Evolutionary conservation across 2,888 invertebrate species (phyloP), one percentile per base, ranked within the genome.

Genomic region (Epicampocera succincta): DNA sequence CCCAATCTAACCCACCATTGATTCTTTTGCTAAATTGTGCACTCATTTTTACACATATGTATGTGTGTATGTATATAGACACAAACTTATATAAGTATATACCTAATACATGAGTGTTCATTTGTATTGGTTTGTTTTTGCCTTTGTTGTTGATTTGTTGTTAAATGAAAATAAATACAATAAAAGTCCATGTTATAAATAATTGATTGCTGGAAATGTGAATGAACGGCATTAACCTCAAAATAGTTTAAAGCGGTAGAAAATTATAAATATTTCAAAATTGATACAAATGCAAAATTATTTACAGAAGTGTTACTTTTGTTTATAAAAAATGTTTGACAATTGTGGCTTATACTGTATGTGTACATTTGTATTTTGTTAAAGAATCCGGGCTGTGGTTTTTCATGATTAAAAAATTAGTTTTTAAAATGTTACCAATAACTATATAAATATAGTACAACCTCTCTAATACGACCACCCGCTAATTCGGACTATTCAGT

Each of bases 151-250:
- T 33, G 72, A 77, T 48, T 50, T 56, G 58, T 42, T 58, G 19
- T 66, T 66, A 58, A 74, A 48, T 42, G 29, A 50, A 77, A 76
- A 81, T 73, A 71, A 66, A 71, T 73, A 66, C 19, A 46, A 11
- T 46, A 46, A 65, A 69, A 73, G 65, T 58, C n/a, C 61, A 60
- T 65, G 46, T 54, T 54, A 52, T 82, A 71, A 82, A 77, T 71
- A 82, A 77, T 80, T 80, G 42, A 74, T 80, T 76, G 66, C 11
- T 61, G 25, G 6, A 54, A 73, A 83, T 76, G 88, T 86, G 86
- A 88, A 88, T 85, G 88, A 88, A 89, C 88, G 79, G 50, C 63
- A 87, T 82, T 89, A 85, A 88, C 88, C 88, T 86, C 74, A 83
- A 60, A 58, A 63, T 52, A 63, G 46, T 63, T 73, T 69, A 40